Base-by-base conservation (phyloP, 2,888 invertebrate species). In the Pachycephus smyrnensis region DNA sequence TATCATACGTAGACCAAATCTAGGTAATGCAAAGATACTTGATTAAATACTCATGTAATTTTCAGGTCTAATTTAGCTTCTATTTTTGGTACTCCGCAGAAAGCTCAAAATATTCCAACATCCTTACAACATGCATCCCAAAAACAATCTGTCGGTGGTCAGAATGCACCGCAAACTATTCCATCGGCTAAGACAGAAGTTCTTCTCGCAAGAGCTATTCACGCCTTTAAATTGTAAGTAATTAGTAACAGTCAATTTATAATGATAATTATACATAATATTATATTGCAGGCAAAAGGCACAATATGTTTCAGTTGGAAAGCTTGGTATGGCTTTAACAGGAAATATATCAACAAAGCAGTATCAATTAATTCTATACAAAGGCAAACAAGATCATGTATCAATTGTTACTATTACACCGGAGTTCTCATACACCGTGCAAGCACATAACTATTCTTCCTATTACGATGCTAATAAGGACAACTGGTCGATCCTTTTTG, bases 401-500 rank as follows among this genome's bases (percentile, higher is more conserved):
- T 90, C 90, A 2, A 79, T 84, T 11, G 86, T 87, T 76, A 87
- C 87, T 11, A 80, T 91, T 35, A 88, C 84, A 3, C 79, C 82
- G 3, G 84, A 89, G 6, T 91, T 91, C 79, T 79, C 81, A n/a
- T 91, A 89, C 78, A 85, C 84, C 11, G 85, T 90, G 71, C 87
- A 87, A 69, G 83, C 85, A 15, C 88, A 90, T 35, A 89, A 89
- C 84, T 90, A 90, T 75, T 86, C 86, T 3, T 86, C 86, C 79
- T 90, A 89, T 87, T 93, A 93, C 84, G 94, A 94, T 88, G 92
- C 92, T 71, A 88, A 89, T 35, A 89, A 92, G 68, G 91, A 92
- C 77, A 93, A 92, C 84, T 94, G 94, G 94, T 94, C 94, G 15
- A 86, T 94, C 74, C 90, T 93, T 84, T 94, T 94, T 87, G 92